Base-by-base conservation (phyloP, 2,888 invertebrate genomes). In the Dermolepida albohirtum region DNA sequence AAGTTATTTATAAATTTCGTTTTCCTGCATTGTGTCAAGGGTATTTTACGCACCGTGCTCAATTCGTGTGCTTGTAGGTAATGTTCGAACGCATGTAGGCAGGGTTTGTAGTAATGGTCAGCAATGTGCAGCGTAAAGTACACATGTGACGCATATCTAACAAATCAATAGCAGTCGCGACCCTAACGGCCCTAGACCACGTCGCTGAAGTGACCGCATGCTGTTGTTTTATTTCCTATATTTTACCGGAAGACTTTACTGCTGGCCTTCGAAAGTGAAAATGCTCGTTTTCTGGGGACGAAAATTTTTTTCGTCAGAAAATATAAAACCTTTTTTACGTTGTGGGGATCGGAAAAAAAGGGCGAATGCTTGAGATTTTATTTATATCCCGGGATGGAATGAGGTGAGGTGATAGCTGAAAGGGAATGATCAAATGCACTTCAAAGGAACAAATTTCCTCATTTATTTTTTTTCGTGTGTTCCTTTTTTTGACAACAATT, bases 91-190 rank as follows among this genome's bases (percentile, higher is more conserved):
- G 71, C 68, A 72, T 71, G 7, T 27, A 68, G 70, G 68, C 70
- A 70, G 72, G 70, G 69, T 66, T 54, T 70, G 71, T 68, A 70
- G 70, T 66, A 64, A 62, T 71, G 74, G 72, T 73, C 71, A 72
- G 74, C 74, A 72, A 71, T 73, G 73, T 75, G 76, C 76, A 76
- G 72, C 77, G 78, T 79, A 79, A 79, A 79, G 76, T 78, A 79
- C 79, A 80, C 79, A 79, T 78, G 77, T 79, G 79, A 78, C 78
- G 77, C 74, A 78, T 81, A 80, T 80, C 78, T 77, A 76, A 80
- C 80, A 79, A 80, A 81, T 81, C 81, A 80, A 81, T 81, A 81
- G 78, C 77, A 74, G 75, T 76, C 63, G 75, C 77, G 76, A 77
- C 77, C 78, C 78, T 74, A 72, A 66, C 63, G 69, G 54, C 70